Evolutionary conservation across 2,888 invertebrate genomes (phyloP).

Genomic region (Melanargia galathea): DNA sequence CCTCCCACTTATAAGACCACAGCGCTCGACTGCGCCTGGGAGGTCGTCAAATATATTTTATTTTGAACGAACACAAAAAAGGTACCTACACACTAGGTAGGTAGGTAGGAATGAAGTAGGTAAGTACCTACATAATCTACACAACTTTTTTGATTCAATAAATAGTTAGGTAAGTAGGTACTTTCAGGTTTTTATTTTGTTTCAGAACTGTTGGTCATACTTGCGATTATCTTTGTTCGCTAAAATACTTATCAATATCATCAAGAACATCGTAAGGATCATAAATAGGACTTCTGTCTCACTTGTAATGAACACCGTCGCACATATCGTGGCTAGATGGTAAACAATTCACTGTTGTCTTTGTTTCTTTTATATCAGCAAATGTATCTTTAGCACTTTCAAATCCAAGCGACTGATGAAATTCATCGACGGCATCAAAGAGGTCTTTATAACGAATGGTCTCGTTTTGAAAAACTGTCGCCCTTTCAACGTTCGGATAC

Average conservation of each 20-base stretch:
- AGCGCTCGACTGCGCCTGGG: no score
- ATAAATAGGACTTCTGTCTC: slow-evolving; percentile 38
- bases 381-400: slow-evolving; percentile 83
- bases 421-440: slow-evolving; percentile 83
- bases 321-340: slow-evolving; percentile 88
- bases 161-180: no score
- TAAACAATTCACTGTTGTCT: slow-evolving; percentile 83
- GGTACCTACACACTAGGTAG: no score
- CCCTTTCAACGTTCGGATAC: slow-evolving; percentile 78
- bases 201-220: no score
- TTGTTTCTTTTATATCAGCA: slow-evolving; percentile 82
- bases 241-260: background rate
- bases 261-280: background rate
- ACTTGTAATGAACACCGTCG: slow-evolving; percentile 85
- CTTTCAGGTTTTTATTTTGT: no score
- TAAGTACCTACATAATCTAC: no score
- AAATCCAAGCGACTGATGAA: slow-evolving; percentile 84
- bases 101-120: no score
- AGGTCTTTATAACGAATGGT: slow-evolving; percentile 71
- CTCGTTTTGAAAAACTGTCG: slow-evolving; percentile 68
- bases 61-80: no score
- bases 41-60: no score
- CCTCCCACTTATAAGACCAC: no score
- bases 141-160: no score
- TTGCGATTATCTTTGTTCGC: background rate